Base-by-base conservation (phyloP, 2,888 invertebrate species). In the Thecocarcelia acutangulata region DNA sequence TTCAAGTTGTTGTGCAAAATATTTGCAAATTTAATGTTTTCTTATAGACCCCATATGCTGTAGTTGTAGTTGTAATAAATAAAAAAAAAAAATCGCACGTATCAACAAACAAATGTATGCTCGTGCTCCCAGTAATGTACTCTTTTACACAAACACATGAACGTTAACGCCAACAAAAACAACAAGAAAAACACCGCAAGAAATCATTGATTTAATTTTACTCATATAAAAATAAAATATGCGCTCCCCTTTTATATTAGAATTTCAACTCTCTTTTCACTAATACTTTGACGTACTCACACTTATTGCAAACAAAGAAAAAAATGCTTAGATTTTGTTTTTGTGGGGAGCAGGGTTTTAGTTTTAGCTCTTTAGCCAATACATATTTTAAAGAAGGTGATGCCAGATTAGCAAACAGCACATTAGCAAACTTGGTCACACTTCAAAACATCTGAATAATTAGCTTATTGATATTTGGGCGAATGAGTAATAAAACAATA, bases 1-100 rank as follows among this genome's bases (percentile, higher is more conserved):
- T 70, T 66, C 66, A 66, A 78, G 56, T 81, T 75, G 70, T 69
- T 72, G 78, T 68, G 66, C 78, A 66, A 78, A 72, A 72, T 66
- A 59, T 78, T 79, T 73, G 78, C 78, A 79, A 79, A 78, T 50
- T 72, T 66, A 56, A 52, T 76, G 44, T 68, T 42, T 64, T 64
- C 33, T 64, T 17, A 42, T 64, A 33, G 54, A 54, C 21, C 74
- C 44, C 48, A 19, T 33, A 46, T 77, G 13, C 33, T 44, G 37
- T 44, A 50, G 24, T 58, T 72, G 54, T 52, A 33, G 66, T 50
- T 46, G 56, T 50, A 44, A 28, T 9, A 52, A 24, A 15, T 24
- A 3, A 33, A 5, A 33, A 33, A 19, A 44, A 33, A 52, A 52
- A 58, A 63, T 52, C 54, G 63, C 73, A 63, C 73, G 63, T 63